phyloP scores from a whole-genome alignment of 2,113 vertebrate genomes.

The Cacatua alba region DNA sequence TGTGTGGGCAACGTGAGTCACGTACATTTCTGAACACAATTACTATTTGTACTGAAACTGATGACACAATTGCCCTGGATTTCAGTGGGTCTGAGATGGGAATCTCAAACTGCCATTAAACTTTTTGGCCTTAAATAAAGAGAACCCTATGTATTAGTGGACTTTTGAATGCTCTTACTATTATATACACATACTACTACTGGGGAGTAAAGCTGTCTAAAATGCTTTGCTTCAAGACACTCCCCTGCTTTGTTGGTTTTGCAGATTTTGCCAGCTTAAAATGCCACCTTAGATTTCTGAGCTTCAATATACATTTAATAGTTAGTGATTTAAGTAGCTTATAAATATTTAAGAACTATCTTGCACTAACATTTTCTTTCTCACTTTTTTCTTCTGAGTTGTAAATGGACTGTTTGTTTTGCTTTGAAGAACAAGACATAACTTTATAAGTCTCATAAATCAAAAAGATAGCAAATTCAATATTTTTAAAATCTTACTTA shows the following conservation, averaged over 20 bases:
- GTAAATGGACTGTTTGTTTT: not conserved
- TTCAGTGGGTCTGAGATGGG: not conserved
- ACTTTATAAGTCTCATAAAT: not conserved
- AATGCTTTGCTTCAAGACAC: not conserved
- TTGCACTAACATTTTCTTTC: not conserved
- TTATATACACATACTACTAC: rapidly evolving
- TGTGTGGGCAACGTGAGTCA: not conserved
- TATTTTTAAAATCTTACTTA: not conserved
- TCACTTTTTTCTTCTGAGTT: not conserved
- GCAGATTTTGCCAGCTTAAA: not conserved
- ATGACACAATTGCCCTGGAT: not conserved
- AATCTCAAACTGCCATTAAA: not conserved
- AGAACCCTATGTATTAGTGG: too few relatives aligned
- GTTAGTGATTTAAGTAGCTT: not conserved
- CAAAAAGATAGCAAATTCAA: not conserved
- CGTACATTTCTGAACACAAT: not conserved
- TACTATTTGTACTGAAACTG: not conserved
- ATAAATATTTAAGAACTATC: not conserved
- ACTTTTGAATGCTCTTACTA: not conserved
- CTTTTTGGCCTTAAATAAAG: not conserved
- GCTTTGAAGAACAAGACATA: not conserved
- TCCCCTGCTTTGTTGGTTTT: not conserved
- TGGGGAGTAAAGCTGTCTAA: not conserved
- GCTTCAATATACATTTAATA: not conserved
- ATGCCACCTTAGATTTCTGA: not conserved